Conservation (phyloP, 2,888 invertebrate genomes). For the Charanyca ferruginea region DNA sequence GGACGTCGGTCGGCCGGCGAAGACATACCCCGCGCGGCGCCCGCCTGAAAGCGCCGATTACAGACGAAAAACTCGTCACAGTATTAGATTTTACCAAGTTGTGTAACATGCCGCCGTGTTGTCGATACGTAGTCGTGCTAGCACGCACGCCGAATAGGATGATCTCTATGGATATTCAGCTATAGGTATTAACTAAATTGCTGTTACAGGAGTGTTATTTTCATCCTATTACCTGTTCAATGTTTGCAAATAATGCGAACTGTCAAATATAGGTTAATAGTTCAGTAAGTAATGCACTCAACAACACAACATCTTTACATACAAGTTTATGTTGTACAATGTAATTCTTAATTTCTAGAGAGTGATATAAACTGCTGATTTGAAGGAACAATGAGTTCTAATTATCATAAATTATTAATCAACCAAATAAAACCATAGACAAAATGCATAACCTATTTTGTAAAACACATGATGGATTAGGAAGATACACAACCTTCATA, state of each 20-base stretch:
- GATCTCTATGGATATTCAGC: slow-evolving; percentile 63
- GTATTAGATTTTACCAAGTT: slow-evolving; percentile 74
- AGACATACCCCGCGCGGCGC: slow-evolving; percentile 72
- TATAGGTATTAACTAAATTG: slow-evolving; percentile 33
- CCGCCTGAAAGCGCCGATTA: slow-evolving; percentile 70
- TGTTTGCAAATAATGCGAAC: slow-evolving; percentile 68
- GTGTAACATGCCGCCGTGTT: slow-evolving; percentile 85
- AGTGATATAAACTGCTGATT: slow-evolving; percentile 10
- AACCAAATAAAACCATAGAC: slow-evolving; percentile 58
- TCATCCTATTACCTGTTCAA: slow-evolving; percentile 47
- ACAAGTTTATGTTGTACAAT: slow-evolving; percentile 2
- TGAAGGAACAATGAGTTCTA: slow-evolving; percentile 17
- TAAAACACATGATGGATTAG: slow-evolving; percentile 50
- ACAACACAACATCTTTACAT: slow-evolving; percentile 35
- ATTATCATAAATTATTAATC: slow-evolving; percentile 30
- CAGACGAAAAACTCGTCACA: slow-evolving; percentile 59
- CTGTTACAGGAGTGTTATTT: slow-evolving; percentile 48
- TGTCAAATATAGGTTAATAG: slow-evolving; percentile 63
- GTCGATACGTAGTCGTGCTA: slow-evolving; percentile 74
- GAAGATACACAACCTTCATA: slow-evolving; percentile 32
- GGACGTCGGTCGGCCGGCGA: slow-evolving; percentile 77
- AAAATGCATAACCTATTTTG: slow-evolving; percentile 61
- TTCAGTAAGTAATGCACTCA: slow-evolving; percentile 42
- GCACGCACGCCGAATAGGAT: slow-evolving; percentile 68
- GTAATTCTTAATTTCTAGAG: slow-evolving; percentile 5